A percentile compares a stretch with the other conserved stretches of the same genome.
These are phyloP conservation scores for Himalopsyche japonica DNA, from an alignment of 2,888 invertebrate species.

Conservation along the genomic window DNA sequence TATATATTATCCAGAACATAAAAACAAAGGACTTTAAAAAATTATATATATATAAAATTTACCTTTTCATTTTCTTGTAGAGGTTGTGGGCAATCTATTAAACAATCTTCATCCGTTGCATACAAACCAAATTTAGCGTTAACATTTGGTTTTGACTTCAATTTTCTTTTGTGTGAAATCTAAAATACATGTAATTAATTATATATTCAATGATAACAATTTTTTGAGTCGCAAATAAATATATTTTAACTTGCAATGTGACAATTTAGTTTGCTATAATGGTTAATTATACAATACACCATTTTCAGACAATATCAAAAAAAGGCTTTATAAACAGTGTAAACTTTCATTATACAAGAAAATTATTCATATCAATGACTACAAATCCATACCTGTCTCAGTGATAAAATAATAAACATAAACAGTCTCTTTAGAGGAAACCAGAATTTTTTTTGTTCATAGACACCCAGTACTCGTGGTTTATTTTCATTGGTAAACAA, in stretches of 20 bases:
- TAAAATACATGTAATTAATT: neutral
- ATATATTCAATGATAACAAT: too few species aligned
- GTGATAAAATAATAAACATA: constrained; percentile 52
- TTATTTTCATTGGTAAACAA: constrained; percentile 41
- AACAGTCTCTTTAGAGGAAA: constrained; percentile 58
- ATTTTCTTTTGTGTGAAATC: neutral
- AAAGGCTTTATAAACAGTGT: neutral
- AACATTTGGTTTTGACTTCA: neutral
- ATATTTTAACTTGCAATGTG: too few species aligned
- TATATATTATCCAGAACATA: too few species aligned
- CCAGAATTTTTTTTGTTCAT: constrained; percentile 55
- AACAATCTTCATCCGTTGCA: constrained; percentile 45
- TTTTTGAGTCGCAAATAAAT: too few species aligned
- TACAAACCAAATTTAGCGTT: neutral
- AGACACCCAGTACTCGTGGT: constrained; percentile 57
- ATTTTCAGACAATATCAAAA: too few species aligned
- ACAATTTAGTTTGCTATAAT: too few species aligned
- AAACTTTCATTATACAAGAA: neutral
- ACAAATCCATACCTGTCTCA: constrained; percentile 52
- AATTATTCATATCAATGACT: neutral
- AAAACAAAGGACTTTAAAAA: too few species aligned
- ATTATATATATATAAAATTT: constrained; percentile 32
- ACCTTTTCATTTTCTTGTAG: constrained; percentile 59
- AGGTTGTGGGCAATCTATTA: constrained; percentile 62
- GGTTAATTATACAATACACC: too few species aligned